phyloP scores from a whole-genome alignment of 2,113 vertebrate genomes.

The Nothocercus nigrocapillus region DNA sequence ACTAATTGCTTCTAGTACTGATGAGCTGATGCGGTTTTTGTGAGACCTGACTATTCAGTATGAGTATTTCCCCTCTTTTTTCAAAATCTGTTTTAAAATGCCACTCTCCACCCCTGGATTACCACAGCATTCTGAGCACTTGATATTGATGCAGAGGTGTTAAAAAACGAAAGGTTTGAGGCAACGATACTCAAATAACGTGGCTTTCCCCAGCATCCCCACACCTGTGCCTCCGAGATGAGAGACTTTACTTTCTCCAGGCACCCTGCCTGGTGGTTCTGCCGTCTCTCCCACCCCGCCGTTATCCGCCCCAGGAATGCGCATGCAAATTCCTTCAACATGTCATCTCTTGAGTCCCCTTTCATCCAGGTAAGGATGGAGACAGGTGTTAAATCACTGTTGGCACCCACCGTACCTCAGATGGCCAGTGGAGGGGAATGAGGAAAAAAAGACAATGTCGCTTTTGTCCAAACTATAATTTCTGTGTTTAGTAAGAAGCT shows the following conservation, averaged over 20 bases:
- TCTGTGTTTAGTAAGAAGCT: background rate
- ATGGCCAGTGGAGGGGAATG: background rate
- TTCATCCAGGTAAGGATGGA: background rate
- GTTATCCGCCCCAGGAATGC: background rate
- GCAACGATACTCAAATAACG: background rate
- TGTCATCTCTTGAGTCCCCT: constrained; percentile 54
- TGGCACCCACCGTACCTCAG: background rate
- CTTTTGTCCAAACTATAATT: background rate
- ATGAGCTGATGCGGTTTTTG: background rate
- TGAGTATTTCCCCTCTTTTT: background rate
- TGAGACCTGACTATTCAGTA: background rate
- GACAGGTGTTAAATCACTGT: constrained; percentile 14
- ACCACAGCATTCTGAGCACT: accelerated
- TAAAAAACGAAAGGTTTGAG: background rate
- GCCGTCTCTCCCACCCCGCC: background rate
- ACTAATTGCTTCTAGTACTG: background rate
- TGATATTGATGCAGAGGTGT: background rate
- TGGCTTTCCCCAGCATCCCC: background rate
- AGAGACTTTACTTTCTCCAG: background rate
- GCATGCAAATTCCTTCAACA: background rate
- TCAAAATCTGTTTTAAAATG: background rate
- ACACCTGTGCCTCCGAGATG: background rate
- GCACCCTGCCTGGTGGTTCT: background rate
- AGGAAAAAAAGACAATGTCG: background rate
- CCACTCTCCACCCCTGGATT: background rate